Conservation (phyloP, 2,113 vertebrate species). For the Sterrhoptilus dennistouni region DNA sequence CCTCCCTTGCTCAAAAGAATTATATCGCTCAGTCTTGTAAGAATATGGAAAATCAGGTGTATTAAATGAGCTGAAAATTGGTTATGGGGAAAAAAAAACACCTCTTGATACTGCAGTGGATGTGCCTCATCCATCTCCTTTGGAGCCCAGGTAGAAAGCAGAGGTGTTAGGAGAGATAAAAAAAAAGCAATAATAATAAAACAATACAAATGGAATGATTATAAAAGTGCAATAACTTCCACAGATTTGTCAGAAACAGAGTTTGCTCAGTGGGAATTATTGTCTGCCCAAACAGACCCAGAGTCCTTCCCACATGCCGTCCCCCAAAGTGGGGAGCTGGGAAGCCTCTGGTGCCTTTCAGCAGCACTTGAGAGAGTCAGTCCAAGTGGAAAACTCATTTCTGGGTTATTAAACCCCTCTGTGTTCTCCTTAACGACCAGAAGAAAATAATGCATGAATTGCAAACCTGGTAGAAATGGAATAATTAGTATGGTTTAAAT, state of each 20-base stretch:
- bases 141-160: neutral
- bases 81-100: neutral
- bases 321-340: neutral
- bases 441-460: neutral
- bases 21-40: neutral
- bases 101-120: neutral
- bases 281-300: neutral
- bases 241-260: neutral
- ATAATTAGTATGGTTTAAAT: neutral
- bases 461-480: neutral
- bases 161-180: neutral
- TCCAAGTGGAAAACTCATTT: neutral
- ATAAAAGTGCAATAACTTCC: neutral
- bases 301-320: neutral
- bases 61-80: conserved; percentile 22
- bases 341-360: neutral
- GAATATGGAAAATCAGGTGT: neutral
- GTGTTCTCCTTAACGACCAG: neutral
- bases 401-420: neutral
- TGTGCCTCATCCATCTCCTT: neutral
- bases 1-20: neutral
- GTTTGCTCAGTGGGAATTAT: neutral
- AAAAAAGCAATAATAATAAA: conserved; percentile 17
- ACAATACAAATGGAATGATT: neutral
- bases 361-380: neutral